A percentile compares a stretch with the other conserved stretches of the same genome.
Evolutionary conservation across 1,140 invertebrate genomes (phyloP).

Genomic region (Gonatopus flavifemur): DNA sequence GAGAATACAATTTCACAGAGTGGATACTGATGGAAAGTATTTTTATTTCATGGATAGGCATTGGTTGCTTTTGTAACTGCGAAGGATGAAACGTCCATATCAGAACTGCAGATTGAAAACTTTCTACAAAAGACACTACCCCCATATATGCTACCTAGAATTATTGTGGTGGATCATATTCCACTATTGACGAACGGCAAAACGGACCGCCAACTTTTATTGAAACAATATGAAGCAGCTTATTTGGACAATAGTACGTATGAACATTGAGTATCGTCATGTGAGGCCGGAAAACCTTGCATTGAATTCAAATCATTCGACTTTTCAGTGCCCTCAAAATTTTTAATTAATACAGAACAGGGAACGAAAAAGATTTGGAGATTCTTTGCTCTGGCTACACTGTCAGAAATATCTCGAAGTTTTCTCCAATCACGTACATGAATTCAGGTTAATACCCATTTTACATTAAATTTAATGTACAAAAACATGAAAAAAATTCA

Average conservation of each 20-base stretch:
- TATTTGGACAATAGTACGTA: conserved; percentile 60
- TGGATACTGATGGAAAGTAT: not conserved
- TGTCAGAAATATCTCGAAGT: too few relatives aligned
- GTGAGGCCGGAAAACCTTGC: too few relatives aligned
- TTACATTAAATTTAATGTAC: too few relatives aligned
- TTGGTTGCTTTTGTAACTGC: conserved; percentile 73
- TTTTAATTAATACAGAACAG: too few relatives aligned
- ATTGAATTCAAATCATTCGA: too few relatives aligned
- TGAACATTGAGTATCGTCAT: too few relatives aligned
- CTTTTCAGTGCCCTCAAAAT: conserved; percentile 1
- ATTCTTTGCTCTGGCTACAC: too few relatives aligned
- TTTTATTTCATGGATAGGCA: conserved; percentile 60
- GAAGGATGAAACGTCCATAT: conserved; percentile 56
- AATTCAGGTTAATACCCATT: too few relatives aligned
- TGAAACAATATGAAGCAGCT: conserved; percentile 71
- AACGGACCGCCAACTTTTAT: conserved; percentile 74
- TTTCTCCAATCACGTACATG: too few relatives aligned
- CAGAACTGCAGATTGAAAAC: conserved; percentile 66
- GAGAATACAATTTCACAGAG: too few relatives aligned
- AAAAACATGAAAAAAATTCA: too few relatives aligned
- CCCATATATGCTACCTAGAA: conserved; percentile 76
- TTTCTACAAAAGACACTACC: conserved; percentile 66
- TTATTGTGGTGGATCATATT: conserved; percentile 71
- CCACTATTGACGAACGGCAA: conserved; percentile 84
- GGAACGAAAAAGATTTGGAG: too few relatives aligned